Conservation (phyloP, 1,140 invertebrate species). For the Luehdorfia chinensis region DNA sequence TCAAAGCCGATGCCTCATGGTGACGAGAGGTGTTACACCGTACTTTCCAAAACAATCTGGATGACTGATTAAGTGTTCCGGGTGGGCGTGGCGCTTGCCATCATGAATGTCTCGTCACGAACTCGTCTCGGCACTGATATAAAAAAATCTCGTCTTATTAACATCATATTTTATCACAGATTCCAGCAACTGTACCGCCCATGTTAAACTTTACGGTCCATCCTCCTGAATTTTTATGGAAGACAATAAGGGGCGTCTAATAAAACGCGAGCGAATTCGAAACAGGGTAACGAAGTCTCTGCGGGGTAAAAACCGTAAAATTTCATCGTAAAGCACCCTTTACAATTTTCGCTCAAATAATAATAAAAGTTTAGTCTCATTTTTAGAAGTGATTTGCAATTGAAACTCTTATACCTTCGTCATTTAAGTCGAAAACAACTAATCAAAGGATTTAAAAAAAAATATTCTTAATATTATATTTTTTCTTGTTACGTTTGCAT, state of each 20-base stretch:
- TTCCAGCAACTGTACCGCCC: conserved; percentile 21
- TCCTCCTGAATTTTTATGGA: conserved; percentile 48
- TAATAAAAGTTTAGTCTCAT: conserved; percentile 3
- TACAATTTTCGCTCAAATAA: conserved; percentile 18
- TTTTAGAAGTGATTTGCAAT: not conserved
- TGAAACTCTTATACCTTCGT: not conserved
- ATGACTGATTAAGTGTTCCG: too few species aligned
- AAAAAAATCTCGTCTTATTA: conserved; percentile 27
- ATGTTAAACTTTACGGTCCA: conserved; percentile 42
- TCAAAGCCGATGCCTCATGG: too few species aligned
- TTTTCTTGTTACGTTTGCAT: too few species aligned
- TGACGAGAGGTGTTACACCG: too few species aligned
- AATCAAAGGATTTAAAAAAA: too few species aligned
- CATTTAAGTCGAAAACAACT: too few species aligned
- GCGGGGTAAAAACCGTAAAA: conserved; percentile 19
- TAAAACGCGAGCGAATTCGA: conserved; percentile 42
- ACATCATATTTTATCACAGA: conserved; percentile 22
- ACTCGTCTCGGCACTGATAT: too few species aligned
- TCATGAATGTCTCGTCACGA: conserved; percentile 9
- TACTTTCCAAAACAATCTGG: too few species aligned
- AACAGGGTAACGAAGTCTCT: conserved; percentile 25
- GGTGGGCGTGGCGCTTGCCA: too few species aligned
- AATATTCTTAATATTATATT: too few species aligned
- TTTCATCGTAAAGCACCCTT: conserved; percentile 20
- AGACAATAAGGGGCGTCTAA: conserved; percentile 47